A percentile compares a stretch with the other conserved stretches of the same genome.
phyloP scores from a whole-genome alignment of 2,113 vertebrate species.

The Scomber scombrus region DNA sequence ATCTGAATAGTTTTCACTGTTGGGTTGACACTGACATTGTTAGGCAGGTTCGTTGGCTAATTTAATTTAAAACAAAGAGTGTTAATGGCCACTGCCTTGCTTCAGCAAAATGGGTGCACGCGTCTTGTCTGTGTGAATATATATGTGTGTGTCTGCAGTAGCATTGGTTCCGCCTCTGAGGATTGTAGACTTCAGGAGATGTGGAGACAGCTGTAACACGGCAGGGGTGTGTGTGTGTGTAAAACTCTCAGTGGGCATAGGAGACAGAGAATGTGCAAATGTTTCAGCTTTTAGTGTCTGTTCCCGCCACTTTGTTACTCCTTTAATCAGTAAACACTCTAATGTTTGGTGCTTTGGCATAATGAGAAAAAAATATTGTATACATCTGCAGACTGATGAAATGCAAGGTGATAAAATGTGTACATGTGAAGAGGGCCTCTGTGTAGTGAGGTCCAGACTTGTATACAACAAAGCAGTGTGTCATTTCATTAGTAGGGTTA shows the following conservation, averaged over 20 bases:
- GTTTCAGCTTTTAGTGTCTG: slow-evolving; percentile 28
- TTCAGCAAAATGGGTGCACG: background rate
- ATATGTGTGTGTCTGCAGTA: background rate
- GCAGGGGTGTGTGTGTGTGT: slow-evolving; percentile 37
- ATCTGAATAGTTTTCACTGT: background rate
- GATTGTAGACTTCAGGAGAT: slow-evolving; percentile 5
- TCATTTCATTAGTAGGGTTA: background rate
- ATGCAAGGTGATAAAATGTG: background rate
- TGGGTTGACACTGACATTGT: background rate
- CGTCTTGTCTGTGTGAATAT: background rate
- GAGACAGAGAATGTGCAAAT: slow-evolving; percentile 30
- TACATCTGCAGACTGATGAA: background rate
- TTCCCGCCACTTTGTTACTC: slow-evolving; percentile 14
- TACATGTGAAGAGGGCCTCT: background rate
- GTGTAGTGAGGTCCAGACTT: background rate
- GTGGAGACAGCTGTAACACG: slow-evolving; percentile 63
- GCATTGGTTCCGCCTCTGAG: slow-evolving; percentile 23
- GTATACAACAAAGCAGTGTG: background rate
- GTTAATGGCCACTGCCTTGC: slow-evolving; percentile 7
- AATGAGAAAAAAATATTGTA: background rate
- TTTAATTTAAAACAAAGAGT: slow-evolving; percentile 1
- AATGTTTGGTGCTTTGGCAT: background rate
- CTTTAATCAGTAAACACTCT: background rate
- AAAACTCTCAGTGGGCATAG: background rate
- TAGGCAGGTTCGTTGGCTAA: slow-evolving; percentile 7